phyloP scores from a whole-genome alignment of 2,113 vertebrate genomes.

The Theropithecus gelada region DNA sequence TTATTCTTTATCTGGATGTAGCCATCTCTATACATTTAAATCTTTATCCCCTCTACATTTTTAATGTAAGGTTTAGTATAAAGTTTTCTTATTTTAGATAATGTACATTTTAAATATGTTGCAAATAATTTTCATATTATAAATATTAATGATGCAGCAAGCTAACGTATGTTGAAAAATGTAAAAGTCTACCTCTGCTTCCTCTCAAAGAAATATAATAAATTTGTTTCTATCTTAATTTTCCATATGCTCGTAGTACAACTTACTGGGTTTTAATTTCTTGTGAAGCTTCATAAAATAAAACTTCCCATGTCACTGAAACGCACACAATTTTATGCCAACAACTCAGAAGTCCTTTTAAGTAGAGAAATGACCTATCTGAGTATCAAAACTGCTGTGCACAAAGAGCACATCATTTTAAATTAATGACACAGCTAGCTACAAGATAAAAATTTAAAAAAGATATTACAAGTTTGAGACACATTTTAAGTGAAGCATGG shows the following conservation, averaged over 20 bases:
- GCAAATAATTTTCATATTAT: not conserved
- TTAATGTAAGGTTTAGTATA: not conserved
- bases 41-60: not conserved
- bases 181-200: not conserved
- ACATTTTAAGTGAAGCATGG: conserved; percentile 31
- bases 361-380: not conserved
- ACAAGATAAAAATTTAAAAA: not conserved
- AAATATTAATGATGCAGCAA: not conserved
- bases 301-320: not conserved
- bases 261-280: not conserved
- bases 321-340: not conserved
- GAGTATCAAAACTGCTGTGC: not conserved
- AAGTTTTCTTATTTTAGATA: not conserved
- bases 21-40: not conserved
- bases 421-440: not conserved
- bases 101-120: not conserved
- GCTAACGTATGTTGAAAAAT: not conserved
- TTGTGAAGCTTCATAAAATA: not conserved
- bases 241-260: not conserved
- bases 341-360: not conserved
- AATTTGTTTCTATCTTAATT: not conserved
- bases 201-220: not conserved
- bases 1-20: not conserved
- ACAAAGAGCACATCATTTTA: not conserved
- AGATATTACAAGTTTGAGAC: conserved; percentile 14